phyloP scores from a whole-genome alignment of 2,888 invertebrate genomes.

The Leptinotarsa haldemani region DNA sequence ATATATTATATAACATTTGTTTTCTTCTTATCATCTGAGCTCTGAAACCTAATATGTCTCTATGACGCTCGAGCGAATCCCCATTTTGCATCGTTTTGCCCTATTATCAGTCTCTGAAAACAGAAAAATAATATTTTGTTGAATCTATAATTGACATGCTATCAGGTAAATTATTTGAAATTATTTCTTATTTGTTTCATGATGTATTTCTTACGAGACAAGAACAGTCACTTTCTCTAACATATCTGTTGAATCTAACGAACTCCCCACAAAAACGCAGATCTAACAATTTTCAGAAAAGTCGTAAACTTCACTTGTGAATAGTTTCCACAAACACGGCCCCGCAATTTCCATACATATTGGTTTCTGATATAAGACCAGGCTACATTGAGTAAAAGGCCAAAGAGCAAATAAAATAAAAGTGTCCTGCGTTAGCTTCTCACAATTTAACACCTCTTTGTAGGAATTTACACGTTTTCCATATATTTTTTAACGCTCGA shows the following conservation, averaged over 20 bases:
- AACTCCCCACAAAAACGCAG: neutral
- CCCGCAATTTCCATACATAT: slow-evolving; percentile 61
- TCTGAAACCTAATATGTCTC: too few relatives aligned
- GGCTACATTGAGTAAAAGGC: slow-evolving; percentile 45
- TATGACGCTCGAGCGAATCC: too few relatives aligned
- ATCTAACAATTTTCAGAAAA: slow-evolving; percentile 25
- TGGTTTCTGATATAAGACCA: slow-evolving; percentile 58
- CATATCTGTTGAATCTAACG: neutral
- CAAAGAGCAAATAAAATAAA: slow-evolving; percentile 56
- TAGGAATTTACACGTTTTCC: slow-evolving; percentile 33
- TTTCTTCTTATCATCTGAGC: too few relatives aligned
- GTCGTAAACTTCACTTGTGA: slow-evolving; percentile 36
- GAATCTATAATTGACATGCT: too few relatives aligned
- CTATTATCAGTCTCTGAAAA: too few relatives aligned
- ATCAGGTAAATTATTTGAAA: accelerated
- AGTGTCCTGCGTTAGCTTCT: slow-evolving; percentile 44
- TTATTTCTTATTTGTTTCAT: too few relatives aligned
- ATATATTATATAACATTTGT: too few relatives aligned
- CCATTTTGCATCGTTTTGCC: too few relatives aligned
- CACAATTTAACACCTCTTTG: slow-evolving; percentile 37
- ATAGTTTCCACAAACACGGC: slow-evolving; percentile 38
- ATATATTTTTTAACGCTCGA: slow-evolving; percentile 18
- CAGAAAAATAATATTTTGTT: too few relatives aligned
- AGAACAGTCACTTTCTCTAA: neutral
- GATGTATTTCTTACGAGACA: neutral